Evolutionary conservation across 2,113 vertebrate genomes (phyloP), one percentile per base, ranked within the genome.

Genomic region (Pluvialis apricaria): DNA sequence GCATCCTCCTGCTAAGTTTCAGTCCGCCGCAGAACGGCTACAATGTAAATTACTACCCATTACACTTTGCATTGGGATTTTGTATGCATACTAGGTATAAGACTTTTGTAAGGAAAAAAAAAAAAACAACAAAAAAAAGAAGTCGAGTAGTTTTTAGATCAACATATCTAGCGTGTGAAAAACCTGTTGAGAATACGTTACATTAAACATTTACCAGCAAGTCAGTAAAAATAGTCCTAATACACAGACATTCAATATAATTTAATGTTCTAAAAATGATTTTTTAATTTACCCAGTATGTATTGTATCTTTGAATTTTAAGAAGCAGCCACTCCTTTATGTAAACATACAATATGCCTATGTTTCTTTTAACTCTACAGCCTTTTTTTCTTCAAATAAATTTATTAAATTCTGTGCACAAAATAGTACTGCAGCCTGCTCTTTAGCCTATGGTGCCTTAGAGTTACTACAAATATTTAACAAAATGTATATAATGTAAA

Each of bases 391-490:
- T 95, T 91, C 55, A 26, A 96, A 97, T 86, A 96, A 51, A 93
- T 96, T 91, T 97, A 91, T 97, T 96, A 92, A 98, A 96, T 98
- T 98, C 88, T 97, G 97, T 98, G 97, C 98, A 98, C 98, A 98
- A 98, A 95, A 97, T 97, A 98, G 96, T 97, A 98, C 95, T 95
- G 94, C 97, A 97, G 97, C 97, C 98, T 98, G 98, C 98, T 98
- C 97, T 97, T 98, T 98, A 98, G 98, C 98, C 98, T 98, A 98
- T 97, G 98, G 98, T 99, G 98, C 98, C 98, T 99, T 99, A 98
- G 96, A 98, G 96, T 98, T 98, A 98, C 97, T 98, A 98, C 97
- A 98, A 98, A 98, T 98, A 98, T 97, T 98, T 98, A 98, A 98
- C 95, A 97, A 96, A 97, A 97, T 99, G 98, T 98, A 98, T 90